Conservation (phyloP, 2,888 invertebrate species). For the Sphecodes monilicornis region DNA sequence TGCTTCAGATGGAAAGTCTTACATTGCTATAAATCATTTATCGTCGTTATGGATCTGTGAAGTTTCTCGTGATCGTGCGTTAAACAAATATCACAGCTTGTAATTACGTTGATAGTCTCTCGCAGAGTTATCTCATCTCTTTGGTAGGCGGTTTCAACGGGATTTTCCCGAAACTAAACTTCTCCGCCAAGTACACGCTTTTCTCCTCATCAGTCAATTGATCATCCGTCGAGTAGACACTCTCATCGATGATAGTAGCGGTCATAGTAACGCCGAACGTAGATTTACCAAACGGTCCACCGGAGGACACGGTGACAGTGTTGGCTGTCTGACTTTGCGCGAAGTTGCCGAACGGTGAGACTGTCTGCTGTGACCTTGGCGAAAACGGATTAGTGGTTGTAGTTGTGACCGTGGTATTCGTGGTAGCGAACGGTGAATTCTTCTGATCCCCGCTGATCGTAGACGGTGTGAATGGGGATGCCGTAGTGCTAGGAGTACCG, state of each 20-base stretch:
- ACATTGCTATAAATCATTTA: slow-evolving; percentile 31
- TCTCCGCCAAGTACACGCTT: slow-evolving; percentile 72
- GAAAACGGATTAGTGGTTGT: slow-evolving; percentile 61
- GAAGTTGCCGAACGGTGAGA: slow-evolving; percentile 63
- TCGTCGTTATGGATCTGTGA: not conserved
- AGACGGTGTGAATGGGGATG: slow-evolving; percentile 48
- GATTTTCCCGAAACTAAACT: slow-evolving; percentile 78
- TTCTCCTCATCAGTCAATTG: slow-evolving; percentile 80
- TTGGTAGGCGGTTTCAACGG: slow-evolving; percentile 80
- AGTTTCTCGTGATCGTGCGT: slow-evolving; percentile 19
- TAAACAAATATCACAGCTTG: slow-evolving; percentile 54
- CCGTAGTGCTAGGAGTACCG: slow-evolving; percentile 29
- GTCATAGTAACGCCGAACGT: slow-evolving; percentile 60
- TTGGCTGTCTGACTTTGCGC: slow-evolving; percentile 37
- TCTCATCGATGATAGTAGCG: slow-evolving; percentile 72
- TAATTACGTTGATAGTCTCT: not conserved
- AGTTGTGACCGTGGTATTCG: slow-evolving; percentile 59
- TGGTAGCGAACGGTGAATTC: slow-evolving; percentile 61
- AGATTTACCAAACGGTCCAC: slow-evolving; percentile 65
- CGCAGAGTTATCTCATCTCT: slow-evolving; percentile 73
- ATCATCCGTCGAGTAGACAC: slow-evolving; percentile 73
- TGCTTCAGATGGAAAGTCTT: not conserved
- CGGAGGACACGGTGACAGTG: slow-evolving; percentile 32
- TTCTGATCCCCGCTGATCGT: slow-evolving; percentile 41
- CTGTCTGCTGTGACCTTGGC: slow-evolving; percentile 48